These are phyloP conservation scores for Microctonus brassicae DNA, from an alignment of 2,888 invertebrate genomes.

Conservation along the genomic window DNA sequence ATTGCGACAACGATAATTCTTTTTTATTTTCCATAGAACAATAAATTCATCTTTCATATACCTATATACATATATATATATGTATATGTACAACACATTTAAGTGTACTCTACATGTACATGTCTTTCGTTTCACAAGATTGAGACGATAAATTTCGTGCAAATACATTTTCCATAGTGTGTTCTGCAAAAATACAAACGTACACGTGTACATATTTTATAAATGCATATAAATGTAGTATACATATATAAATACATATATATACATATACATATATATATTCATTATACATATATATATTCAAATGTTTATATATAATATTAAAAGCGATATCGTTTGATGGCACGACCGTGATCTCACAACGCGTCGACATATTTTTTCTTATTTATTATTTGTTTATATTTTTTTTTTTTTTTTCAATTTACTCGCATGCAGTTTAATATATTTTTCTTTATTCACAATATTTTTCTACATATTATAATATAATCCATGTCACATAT, in stretches of 20 bases:
- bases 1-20: conserved; percentile 12
- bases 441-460: not conserved
- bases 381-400: not conserved
- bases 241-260: conserved; percentile 8
- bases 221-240: too few relatives aligned
- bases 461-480: not conserved
- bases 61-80: not conserved
- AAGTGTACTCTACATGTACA: too few relatives aligned
- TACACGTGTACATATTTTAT: not conserved
- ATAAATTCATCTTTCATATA: not conserved
- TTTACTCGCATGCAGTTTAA: not conserved
- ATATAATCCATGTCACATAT: too few relatives aligned
- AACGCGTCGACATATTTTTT: conserved; percentile 1
- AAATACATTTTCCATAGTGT: conserved; percentile 18
- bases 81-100: not conserved
- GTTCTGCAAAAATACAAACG: not conserved
- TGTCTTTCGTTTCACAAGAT: conserved; percentile 1
- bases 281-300: too few relatives aligned
- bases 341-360: conserved; percentile 28
- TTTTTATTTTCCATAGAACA: not conserved
- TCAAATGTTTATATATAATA: not conserved
- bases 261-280: too few relatives aligned
- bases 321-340: conserved; percentile 29
- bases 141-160: conserved; percentile 18
- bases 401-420: not conserved